Conservation (phyloP, 2,797 vertebrate genomes). For the Bucorvus abyssinicus region DNA sequence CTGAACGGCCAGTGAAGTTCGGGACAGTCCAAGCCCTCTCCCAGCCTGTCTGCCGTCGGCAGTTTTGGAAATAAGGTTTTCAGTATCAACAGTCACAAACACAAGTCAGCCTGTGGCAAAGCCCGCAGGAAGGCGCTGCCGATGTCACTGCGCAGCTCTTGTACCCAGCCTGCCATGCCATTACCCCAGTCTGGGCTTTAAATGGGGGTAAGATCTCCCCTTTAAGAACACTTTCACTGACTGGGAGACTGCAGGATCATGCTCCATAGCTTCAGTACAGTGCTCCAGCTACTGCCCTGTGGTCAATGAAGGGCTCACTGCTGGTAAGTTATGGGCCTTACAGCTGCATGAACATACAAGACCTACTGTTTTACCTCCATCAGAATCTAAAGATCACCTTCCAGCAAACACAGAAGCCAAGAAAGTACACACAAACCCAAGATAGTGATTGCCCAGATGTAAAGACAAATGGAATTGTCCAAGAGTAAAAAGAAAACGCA, state of each 20-base stretch:
- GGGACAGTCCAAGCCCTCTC: not conserved
- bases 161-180: conserved; percentile 33
- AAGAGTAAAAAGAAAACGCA: not conserved
- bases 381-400: not conserved
- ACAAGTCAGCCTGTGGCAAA: conserved; percentile 40
- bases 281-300: conserved; percentile 26
- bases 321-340: not conserved
- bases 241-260: conserved; percentile 41
- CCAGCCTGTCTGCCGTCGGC: not conserved
- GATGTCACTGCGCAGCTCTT: conserved; percentile 24
- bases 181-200: conserved; percentile 13
- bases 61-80: conserved; percentile 45
- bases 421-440: not conserved
- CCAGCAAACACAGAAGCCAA: conserved; percentile 38
- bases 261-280: conserved; percentile 15
- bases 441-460: not conserved
- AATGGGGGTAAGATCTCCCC: conserved; percentile 22
- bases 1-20: not conserved
- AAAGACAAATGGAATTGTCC: not conserved
- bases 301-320: conserved; percentile 23
- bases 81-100: conserved; percentile 25
- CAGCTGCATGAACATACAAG: not conserved
- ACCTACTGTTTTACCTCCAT: conserved; percentile 19
- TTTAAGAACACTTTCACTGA: conserved; percentile 41
- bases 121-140: not conserved